Evolutionary conservation across 2,113 vertebrate genomes (phyloP), one percentile per base, ranked within the genome.

Genomic region (Athene noctua): DNA sequence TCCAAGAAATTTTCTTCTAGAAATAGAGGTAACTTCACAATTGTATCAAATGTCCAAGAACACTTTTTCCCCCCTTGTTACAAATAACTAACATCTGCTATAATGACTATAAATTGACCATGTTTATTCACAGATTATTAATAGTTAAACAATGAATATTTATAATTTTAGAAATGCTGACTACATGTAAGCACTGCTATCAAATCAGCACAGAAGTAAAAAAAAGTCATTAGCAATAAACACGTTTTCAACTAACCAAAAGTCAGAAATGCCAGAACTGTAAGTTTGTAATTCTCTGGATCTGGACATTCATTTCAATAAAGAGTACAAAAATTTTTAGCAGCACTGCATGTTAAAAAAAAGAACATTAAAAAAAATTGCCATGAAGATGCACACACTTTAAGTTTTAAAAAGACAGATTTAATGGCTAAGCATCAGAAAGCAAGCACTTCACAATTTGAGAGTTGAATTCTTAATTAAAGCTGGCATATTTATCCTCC

Each of bases 351-450:
- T 11, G 8, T 10, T 75, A 4, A 44, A 29, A 83, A 22, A 38
- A 70, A 27, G 13, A 30, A 78, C 86, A 47, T 30, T 10, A 27
- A 26, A 21, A 72, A 18, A 34, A 40, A 27, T 8, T 54, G 11
- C 34, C 47, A 80, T 4, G 55, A 92, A 96, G 61, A 93, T 74
- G 38, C 66, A 89, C 10, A 73, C 51, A 73, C 61, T 86, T 95
- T 80, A 90, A 71, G 83, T 80, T 86, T 96, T 86, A 77, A 96
- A 86, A 96, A 95, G 86, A 84, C 89, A 94, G 71, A 94, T 68
- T 96, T 95, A 97, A 95, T 59, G 96, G 85, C 49, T 92, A 95
- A 83, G 42, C 30, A 97, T 94, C 92, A 97, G 77, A 96, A 97
- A 93, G 42, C 44, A 97, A 94, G 85, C 91, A 95, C 81, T 96